A percentile compares a stretch with the other conserved stretches of the same genome.
These are phyloP conservation scores for Anguilla anguilla DNA, from an alignment of 2,797 vertebrate species.

Conservation along the genomic window DNA sequence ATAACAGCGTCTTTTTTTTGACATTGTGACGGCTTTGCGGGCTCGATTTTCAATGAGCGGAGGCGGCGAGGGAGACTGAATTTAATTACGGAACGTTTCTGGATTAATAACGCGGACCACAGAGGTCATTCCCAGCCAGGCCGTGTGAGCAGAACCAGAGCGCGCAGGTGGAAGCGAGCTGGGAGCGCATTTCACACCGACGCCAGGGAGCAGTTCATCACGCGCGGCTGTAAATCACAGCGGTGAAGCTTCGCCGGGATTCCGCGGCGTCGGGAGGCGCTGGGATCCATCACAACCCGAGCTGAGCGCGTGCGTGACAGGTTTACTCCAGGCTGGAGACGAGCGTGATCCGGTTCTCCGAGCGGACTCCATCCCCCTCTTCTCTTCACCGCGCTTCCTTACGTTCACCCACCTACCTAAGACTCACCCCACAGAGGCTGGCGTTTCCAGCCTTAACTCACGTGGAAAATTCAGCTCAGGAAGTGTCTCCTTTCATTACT, in stretches of 20 bases:
- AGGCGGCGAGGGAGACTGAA: neutral
- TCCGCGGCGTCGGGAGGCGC: conserved; percentile 5
- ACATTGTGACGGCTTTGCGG: neutral
- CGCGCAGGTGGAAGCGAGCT: neutral
- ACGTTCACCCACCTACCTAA: neutral
- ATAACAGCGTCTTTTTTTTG: neutral
- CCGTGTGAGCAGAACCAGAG: neutral
- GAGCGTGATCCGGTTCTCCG: neutral
- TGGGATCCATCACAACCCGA: conserved; percentile 35
- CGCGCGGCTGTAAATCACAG: neutral
- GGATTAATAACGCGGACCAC: neutral
- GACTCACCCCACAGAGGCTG: neutral
- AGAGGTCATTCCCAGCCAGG: neutral
- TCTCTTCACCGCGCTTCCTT: neutral
- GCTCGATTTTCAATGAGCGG: neutral
- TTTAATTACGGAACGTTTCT: neutral
- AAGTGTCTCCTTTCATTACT: neutral
- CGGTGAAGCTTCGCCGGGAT: neutral
- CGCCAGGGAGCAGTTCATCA: neutral
- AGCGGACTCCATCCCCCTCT: neutral
- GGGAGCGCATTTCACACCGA: neutral
- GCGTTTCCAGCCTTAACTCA: neutral
- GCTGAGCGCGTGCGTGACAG: conserved; percentile 29
- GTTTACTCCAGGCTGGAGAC: conserved; percentile 23
- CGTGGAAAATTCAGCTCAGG: neutral